Conservation (phyloP, 2,888 invertebrate species). For the Xanthia icteritia region DNA sequence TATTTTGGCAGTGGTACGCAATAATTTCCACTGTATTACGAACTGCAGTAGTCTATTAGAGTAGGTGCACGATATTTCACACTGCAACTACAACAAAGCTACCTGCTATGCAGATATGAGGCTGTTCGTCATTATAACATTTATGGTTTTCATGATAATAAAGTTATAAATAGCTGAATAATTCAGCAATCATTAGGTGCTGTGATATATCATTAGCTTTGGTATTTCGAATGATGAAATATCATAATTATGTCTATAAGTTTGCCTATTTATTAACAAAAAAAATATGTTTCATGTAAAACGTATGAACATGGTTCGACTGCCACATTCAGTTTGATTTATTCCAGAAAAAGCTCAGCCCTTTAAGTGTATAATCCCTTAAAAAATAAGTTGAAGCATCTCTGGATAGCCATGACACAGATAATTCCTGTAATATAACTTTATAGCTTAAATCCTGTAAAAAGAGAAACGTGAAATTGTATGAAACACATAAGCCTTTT, state of each 20-base stretch:
- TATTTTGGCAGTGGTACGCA: slow-evolving; percentile 70
- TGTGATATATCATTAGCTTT: not conserved
- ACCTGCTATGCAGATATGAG: slow-evolving; percentile 64
- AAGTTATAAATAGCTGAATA: slow-evolving; percentile 4
- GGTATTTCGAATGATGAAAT: not conserved
- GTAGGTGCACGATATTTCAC: slow-evolving; percentile 72
- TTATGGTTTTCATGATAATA: not conserved
- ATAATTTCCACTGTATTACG: slow-evolving; percentile 72
- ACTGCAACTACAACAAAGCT: slow-evolving; percentile 64
- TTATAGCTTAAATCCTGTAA: slow-evolving; percentile 37
- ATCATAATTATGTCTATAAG: not conserved
- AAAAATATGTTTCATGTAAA: not conserved
- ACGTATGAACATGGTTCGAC: not conserved
- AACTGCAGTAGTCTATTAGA: slow-evolving; percentile 69
- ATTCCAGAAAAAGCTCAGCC: slow-evolving; percentile 13
- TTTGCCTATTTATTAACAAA: not conserved
- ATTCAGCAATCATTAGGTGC: not conserved
- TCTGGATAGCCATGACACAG: slow-evolving; percentile 49
- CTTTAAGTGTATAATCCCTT: slow-evolving; percentile 1
- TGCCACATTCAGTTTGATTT: slow-evolving; percentile 7
- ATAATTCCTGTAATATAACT: slow-evolving; percentile 48
- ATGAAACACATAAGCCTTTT: slow-evolving; percentile 48
- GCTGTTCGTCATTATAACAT: not conserved
- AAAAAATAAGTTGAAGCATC: slow-evolving; percentile 34
- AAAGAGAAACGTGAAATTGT: slow-evolving; percentile 49